Evolutionary conservation across 1,140 invertebrate genomes (phyloP).

Genomic region (Thereuonema tuberculata): DNA sequence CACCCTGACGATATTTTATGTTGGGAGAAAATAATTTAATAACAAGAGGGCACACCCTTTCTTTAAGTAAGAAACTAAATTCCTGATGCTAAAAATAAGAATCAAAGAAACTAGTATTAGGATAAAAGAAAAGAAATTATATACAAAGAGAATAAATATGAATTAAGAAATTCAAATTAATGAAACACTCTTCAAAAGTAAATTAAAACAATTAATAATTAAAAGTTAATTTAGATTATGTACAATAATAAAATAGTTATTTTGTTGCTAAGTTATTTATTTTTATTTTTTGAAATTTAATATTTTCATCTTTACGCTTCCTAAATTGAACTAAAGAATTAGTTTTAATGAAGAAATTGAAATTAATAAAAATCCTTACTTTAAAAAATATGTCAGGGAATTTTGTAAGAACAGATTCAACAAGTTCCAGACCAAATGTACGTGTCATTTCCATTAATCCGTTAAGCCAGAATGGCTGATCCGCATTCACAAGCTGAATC

Average conservation of each 20-base stretch:
- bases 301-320: too few relatives aligned
- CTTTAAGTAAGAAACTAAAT: conserved; percentile 88
- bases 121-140: too few relatives aligned
- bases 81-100: conserved; percentile 63
- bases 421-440: conserved; percentile 75
- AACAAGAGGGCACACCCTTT: conserved; percentile 90
- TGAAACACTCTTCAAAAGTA: too few relatives aligned
- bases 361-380: too few relatives aligned
- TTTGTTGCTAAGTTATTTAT: too few relatives aligned
- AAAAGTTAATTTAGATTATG: conserved; percentile 3
- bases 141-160: conserved; percentile 14
- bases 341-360: too few relatives aligned
- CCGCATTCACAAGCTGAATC: conserved; percentile 89
- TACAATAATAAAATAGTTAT: too few relatives aligned
- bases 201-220: conserved; percentile 10
- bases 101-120: too few relatives aligned
- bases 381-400: conserved; percentile 86
- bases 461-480: conserved; percentile 85
- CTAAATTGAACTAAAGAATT: too few relatives aligned
- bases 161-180: conserved; percentile 9
- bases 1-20: conserved; percentile 60
- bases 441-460: conserved; percentile 95
- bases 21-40: conserved; percentile 97
- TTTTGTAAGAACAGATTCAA: conserved; percentile 83
- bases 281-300: too few relatives aligned